Evolutionary conservation across 2,113 vertebrate species (phyloP).

Genomic region (Chascanopsetta lugubris): DNA sequence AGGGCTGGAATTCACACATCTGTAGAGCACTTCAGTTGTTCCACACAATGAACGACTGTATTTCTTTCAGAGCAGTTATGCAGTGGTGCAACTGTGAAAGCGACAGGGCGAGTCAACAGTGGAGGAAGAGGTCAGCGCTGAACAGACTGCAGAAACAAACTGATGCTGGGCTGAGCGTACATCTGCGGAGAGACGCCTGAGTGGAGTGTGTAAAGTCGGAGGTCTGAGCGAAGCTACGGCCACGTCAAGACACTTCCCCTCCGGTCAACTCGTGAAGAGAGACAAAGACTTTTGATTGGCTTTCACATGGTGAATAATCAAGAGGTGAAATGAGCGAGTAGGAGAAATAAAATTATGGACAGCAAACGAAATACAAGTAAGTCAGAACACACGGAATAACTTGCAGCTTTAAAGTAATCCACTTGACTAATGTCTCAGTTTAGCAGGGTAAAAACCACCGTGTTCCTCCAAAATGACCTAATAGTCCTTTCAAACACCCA

Average conservation of each 20-base stretch:
- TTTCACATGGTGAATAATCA: slow-evolving; percentile 35
- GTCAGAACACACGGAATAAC: slow-evolving; percentile 28
- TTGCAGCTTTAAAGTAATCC: slow-evolving; percentile 33
- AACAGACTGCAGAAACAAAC: slow-evolving; percentile 60
- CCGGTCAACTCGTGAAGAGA: slow-evolving; percentile 32
- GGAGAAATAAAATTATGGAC: slow-evolving; percentile 8
- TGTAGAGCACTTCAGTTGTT: slow-evolving; percentile 74
- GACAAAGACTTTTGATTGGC: slow-evolving; percentile 47
- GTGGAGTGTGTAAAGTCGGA: slow-evolving; percentile 70
- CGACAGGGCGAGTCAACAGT: slow-evolving; percentile 63
- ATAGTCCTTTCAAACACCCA: slow-evolving; percentile 49
- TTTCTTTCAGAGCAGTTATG: slow-evolving; percentile 85
- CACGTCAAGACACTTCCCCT: slow-evolving; percentile 51
- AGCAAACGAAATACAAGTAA: slow-evolving; percentile 37
- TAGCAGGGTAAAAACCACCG: slow-evolving; percentile 12
- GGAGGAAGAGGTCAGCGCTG: slow-evolving; percentile 57
- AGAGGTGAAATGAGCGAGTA: slow-evolving; percentile 41
- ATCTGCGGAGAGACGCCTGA: slow-evolving; percentile 56
- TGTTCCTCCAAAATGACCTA: slow-evolving; percentile 50
- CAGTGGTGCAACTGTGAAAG: slow-evolving; percentile 73
- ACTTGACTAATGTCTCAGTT: slow-evolving; percentile 14
- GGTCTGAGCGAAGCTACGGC: slow-evolving; percentile 16
- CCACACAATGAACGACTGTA: slow-evolving; percentile 77
- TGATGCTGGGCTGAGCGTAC: slow-evolving; percentile 49
- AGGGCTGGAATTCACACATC: slow-evolving; percentile 84